Percentiles rank a stretch among this genome's conserved stretches.
Evolutionary conservation across 2,113 vertebrate species (phyloP).

Genomic region (Oxyura jamaicensis): DNA sequence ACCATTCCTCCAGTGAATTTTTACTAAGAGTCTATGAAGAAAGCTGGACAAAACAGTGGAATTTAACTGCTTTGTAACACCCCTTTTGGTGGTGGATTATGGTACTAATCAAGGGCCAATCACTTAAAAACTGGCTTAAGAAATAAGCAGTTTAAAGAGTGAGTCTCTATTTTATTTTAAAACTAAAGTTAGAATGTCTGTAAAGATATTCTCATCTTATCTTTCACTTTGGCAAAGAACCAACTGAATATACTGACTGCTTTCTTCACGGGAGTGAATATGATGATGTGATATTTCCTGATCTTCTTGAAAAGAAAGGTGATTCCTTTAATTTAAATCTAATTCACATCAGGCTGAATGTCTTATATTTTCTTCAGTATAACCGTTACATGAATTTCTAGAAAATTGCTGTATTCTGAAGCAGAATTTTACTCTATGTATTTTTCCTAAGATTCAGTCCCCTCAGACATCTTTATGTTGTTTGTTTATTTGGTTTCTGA

Average conservation of each 20-base stretch:
- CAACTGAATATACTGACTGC: not conserved
- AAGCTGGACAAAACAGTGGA: not conserved
- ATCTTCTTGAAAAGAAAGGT: not conserved
- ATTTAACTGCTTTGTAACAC: not conserved
- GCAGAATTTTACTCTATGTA: not conserved
- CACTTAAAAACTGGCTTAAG: not conserved
- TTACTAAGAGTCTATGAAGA: conserved; percentile 5
- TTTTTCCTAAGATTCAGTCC: not conserved
- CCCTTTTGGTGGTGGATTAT: not conserved
- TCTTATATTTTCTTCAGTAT: not conserved
- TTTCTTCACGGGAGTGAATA: not conserved
- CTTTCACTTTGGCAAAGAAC: not conserved
- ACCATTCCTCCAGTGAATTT: conserved; percentile 41
- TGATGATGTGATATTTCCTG: not conserved
- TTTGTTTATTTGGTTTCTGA: not conserved
- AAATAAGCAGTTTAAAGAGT: not conserved
- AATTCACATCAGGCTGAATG: not conserved
- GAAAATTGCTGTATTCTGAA: not conserved
- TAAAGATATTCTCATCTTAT: not conserved
- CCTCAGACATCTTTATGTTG: not conserved
- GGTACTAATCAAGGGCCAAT: not conserved
- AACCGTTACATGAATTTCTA: not conserved
- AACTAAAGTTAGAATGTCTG: not conserved
- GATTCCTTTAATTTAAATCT: not conserved
- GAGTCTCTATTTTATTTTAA: not conserved